These are phyloP conservation scores for Arbacia lixula DNA, from an alignment of 53 echinoderm and acorn worm genomes.

Conservation along the genomic window DNA sequence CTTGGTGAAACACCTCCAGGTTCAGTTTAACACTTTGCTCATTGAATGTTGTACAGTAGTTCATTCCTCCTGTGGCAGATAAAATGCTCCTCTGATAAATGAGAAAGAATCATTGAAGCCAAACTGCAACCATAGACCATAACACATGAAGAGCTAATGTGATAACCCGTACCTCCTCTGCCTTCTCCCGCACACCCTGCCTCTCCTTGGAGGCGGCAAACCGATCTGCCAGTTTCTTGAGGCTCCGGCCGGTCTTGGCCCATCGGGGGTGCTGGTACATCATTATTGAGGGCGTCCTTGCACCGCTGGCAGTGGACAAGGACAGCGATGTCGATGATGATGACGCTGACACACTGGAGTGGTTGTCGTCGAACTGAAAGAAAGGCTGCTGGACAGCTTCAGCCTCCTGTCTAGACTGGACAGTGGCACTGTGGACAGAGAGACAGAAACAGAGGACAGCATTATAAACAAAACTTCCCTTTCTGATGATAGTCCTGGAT, in stretches of 20 bases:
- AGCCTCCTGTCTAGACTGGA: conserved; percentile 9
- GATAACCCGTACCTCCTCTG: conserved; percentile 57
- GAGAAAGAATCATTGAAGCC: too few species aligned
- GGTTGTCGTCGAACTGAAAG: neutral
- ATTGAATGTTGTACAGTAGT: too few species aligned
- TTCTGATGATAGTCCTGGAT: too few species aligned
- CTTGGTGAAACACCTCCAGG: too few species aligned
- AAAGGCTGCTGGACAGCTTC: neutral
- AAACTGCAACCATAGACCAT: too few species aligned
- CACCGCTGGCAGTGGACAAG: neutral
- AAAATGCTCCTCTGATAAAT: neutral
- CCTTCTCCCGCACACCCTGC: conserved; percentile 59
- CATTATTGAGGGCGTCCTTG: conserved; percentile 3
- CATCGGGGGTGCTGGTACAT: conserved; percentile 65
- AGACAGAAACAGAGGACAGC: neutral
- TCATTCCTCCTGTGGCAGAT: too few species aligned
- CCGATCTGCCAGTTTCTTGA: conserved; percentile 52
- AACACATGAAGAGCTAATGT: too few species aligned
- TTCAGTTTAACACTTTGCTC: too few species aligned
- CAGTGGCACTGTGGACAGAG: conserved; percentile 17
- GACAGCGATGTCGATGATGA: too few species aligned
- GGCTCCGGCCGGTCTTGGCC: conserved; percentile 65
- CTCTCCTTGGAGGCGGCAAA: conserved; percentile 71
- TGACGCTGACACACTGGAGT: neutral
- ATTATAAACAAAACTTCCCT: too few species aligned